These are phyloP conservation scores for Oceanites oceanicus DNA, from an alignment of 2,113 vertebrate genomes.

Conservation along the genomic window DNA sequence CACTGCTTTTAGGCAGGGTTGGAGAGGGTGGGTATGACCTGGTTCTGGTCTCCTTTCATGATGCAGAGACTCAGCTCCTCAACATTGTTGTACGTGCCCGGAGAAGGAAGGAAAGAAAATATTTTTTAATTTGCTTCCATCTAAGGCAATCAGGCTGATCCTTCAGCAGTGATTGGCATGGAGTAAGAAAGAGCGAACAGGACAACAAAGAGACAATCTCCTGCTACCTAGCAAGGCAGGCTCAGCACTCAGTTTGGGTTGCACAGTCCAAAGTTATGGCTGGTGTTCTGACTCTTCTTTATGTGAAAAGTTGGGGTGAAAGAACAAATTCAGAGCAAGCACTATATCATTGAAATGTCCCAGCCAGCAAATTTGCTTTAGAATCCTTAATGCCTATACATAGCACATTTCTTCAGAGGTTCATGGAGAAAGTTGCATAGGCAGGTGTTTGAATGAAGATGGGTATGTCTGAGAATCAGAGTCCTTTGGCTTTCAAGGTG, in stretches of 20 bases:
- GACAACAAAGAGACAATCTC: background rate
- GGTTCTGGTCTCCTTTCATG: background rate
- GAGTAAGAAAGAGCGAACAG: background rate
- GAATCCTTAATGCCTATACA: background rate
- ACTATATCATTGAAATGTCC: background rate
- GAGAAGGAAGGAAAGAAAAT: background rate
- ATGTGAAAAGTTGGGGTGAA: background rate
- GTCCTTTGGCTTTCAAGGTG: background rate
- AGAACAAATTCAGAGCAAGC: background rate
- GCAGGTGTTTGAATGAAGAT: background rate
- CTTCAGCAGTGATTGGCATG: background rate
- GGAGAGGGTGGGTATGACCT: background rate
- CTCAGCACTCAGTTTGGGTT: background rate
- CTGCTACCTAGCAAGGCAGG: background rate
- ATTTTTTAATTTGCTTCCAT: background rate
- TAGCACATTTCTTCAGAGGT: background rate
- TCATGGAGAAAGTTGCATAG: background rate
- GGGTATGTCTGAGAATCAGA: background rate
- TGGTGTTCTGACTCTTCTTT: background rate
- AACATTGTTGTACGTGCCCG: accelerated
- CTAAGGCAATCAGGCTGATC: background rate
- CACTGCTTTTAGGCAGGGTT: background rate
- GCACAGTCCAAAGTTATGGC: background rate
- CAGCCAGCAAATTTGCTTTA: background rate
- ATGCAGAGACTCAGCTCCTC: background rate